Conservation (phyloP, 2,797 vertebrate species). For the Tympanoctomys barrerae region DNA sequence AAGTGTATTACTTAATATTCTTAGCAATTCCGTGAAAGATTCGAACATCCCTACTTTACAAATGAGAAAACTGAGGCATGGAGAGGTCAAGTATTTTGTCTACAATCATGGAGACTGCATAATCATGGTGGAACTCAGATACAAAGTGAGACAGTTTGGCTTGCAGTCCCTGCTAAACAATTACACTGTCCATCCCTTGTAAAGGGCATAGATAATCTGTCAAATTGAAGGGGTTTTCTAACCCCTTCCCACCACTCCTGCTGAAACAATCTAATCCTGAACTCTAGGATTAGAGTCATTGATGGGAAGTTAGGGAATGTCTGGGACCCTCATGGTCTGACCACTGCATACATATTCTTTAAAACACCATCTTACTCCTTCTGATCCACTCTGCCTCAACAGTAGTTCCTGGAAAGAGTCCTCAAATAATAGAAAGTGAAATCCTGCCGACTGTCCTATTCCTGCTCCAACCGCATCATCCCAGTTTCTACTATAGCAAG, state of each 20-base stretch:
- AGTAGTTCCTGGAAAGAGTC: conserved; percentile 31
- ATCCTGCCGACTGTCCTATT: neutral
- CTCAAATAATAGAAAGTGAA: conserved; percentile 23
- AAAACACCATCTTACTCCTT: neutral
- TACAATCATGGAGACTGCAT: neutral
- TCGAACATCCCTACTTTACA: conserved; percentile 5
- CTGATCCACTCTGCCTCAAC: neutral
- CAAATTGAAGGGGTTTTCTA: neutral
- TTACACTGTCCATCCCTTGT: neutral
- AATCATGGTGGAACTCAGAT: neutral
- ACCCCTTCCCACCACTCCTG: neutral
- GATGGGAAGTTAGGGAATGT: neutral
- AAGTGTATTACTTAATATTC: neutral
- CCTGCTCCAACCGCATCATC: neutral
- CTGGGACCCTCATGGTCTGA: neutral
- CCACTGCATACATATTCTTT: neutral
- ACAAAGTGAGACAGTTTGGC: neutral
- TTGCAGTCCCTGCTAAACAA: neutral
- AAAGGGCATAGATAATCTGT: neutral
- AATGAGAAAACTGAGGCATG: neutral
- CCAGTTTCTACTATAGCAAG: conserved; percentile 4
- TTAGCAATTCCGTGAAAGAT: neutral
- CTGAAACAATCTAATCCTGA: neutral
- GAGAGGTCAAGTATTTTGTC: conserved; percentile 35
- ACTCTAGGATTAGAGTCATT: neutral